Evolutionary conservation across 1,140 invertebrate genomes (phyloP).

Genomic region (Laodelphax striatellus): DNA sequence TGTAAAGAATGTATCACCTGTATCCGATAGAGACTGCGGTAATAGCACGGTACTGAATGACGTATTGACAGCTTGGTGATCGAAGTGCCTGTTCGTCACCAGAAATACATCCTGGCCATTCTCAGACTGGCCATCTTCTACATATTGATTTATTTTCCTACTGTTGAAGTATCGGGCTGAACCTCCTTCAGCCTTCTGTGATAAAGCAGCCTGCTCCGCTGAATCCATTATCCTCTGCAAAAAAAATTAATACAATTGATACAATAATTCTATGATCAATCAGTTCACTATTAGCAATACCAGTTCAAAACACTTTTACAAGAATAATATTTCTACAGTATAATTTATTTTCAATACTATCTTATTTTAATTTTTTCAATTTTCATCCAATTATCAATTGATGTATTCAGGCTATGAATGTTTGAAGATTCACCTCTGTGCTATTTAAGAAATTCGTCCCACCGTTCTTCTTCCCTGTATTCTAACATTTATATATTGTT

Average conservation of each 20-base stretch:
- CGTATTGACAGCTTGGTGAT: slow-evolving; percentile 72
- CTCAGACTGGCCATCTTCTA: neutral
- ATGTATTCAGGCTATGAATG: too few species aligned
- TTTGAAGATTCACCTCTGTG: too few species aligned
- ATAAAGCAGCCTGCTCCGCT: slow-evolving; percentile 70
- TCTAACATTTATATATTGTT: neutral
- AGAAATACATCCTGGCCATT: slow-evolving; percentile 15
- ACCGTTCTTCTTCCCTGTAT: neutral
- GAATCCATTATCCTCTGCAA: slow-evolving; percentile 74
- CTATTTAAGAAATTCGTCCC: too few species aligned
- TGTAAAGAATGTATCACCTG: too few species aligned
- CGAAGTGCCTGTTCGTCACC: slow-evolving; percentile 54
- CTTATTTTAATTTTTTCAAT: too few species aligned
- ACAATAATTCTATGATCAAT: too few species aligned
- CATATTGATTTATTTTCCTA: slow-evolving; percentile 15
- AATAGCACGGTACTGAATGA: slow-evolving; percentile 80
- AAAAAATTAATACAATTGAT: too few species aligned
- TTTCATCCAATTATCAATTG: too few species aligned
- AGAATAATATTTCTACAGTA: too few species aligned
- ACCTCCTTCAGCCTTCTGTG: slow-evolving; percentile 36
- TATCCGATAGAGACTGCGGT: slow-evolving; percentile 70
- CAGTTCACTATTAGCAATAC: neutral
- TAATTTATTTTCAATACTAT: too few species aligned
- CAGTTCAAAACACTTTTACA: too few species aligned
- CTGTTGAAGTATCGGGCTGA: slow-evolving; percentile 23